Percentiles rank a stretch among this genome's conserved stretches.
Evolutionary conservation across 2,888 invertebrate species (phyloP).

Genomic region (Actias luna): DNA sequence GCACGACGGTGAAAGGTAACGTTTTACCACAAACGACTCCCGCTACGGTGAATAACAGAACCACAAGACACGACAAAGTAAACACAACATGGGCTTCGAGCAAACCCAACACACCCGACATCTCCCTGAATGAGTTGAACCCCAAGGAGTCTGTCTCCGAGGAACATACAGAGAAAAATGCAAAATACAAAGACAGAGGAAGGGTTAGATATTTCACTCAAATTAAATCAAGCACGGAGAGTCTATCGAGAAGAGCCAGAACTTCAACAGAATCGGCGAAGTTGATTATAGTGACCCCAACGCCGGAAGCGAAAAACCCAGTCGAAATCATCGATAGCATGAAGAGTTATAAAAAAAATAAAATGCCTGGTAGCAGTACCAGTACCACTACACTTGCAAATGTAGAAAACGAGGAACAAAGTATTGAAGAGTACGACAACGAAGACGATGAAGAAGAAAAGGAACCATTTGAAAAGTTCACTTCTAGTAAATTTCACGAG

Average conservation of each 20-base stretch:
- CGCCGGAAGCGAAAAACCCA: conserved; percentile 65
- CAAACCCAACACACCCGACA: conserved; percentile 55
- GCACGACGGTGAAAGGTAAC: conserved; percentile 58
- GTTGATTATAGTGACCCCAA: conserved; percentile 68
- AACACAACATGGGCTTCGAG: conserved; percentile 50
- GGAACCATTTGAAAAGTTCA: conserved; percentile 67
- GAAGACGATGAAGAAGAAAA: conserved; percentile 57
- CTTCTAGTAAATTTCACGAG: conserved; percentile 76
- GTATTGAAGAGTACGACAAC: conserved; percentile 52
- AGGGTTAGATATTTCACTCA: conserved; percentile 58
- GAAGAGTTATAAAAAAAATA: conserved; percentile 63
- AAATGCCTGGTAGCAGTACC: conserved; percentile 49
- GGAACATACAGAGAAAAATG: conserved; percentile 71
- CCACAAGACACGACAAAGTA: conserved; percentile 41
- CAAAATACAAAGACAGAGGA: conserved; percentile 75
- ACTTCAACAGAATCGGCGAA: conserved; percentile 50
- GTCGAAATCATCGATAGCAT: conserved; percentile 67
- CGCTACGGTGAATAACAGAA: conserved; percentile 53
- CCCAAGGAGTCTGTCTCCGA: conserved; percentile 67
- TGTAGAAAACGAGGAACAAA: conserved; percentile 37
- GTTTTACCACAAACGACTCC: conserved; percentile 56
- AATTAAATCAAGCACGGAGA: conserved; percentile 54
- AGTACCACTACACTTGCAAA: conserved; percentile 47
- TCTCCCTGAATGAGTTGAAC: conserved; percentile 67
- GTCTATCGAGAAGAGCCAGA: conserved; percentile 42